Evolutionary conservation across 1,140 invertebrate species (phyloP).

Genomic region (Drosophila pseudoobscura): DNA sequence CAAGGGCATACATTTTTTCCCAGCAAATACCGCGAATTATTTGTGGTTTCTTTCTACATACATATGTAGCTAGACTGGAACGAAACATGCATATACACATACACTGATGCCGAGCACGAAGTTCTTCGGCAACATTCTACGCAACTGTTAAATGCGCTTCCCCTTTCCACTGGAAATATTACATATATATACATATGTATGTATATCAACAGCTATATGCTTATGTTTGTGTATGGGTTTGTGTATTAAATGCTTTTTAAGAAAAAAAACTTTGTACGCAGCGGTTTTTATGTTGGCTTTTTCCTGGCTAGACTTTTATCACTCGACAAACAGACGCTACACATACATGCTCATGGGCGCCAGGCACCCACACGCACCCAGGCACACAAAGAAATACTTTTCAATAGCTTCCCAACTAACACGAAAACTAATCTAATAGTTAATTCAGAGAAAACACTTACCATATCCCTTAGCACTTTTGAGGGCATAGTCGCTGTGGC

Average conservation of each 20-base stretch:
- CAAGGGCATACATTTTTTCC: no score
- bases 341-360: neutral
- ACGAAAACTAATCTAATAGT: neutral
- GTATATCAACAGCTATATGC: no score
- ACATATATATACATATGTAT: no score
- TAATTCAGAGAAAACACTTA: slow-evolving; percentile 2
- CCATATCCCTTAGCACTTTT: neutral
- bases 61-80: neutral
- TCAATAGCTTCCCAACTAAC: neutral
- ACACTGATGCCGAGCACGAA: neutral
- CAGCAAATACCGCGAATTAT: no score
- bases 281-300: neutral
- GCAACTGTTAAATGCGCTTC: no score
- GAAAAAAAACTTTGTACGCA: neutral
- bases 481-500: slow-evolving; percentile 25
- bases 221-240: no score
- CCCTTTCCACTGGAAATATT: no score
- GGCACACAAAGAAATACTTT: neutral
- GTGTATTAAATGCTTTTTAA: neutral
- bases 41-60: no score
- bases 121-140: no score
- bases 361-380: neutral
- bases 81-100: neutral
- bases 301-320: neutral
- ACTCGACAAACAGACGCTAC: slow-evolving; percentile 3